phyloP scores from a whole-genome alignment of 2,113 vertebrate genomes.

The Grammomys dolichurus region DNA sequence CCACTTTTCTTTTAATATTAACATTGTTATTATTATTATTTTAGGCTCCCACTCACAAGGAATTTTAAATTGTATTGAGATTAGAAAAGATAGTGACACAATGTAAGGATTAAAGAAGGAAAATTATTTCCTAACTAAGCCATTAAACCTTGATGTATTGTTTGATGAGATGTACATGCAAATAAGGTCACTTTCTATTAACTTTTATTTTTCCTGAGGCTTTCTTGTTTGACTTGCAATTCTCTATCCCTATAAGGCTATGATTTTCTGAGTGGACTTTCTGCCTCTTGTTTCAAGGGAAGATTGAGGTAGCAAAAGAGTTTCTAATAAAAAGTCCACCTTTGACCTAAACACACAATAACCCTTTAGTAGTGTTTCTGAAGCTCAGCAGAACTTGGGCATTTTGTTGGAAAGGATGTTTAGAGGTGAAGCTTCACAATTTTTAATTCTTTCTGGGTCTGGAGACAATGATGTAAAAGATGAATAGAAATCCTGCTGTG shows the following conservation, averaged over 20 bases:
- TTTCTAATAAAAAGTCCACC: constrained; percentile 69
- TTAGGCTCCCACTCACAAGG: constrained; percentile 61
- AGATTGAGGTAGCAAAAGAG: constrained; percentile 56
- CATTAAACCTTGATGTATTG: constrained; percentile 43
- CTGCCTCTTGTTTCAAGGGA: constrained; percentile 61
- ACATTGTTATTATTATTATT: constrained; percentile 55
- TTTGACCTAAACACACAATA: constrained; percentile 70
- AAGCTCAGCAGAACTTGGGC: constrained; percentile 60
- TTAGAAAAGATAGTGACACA: constrained; percentile 69
- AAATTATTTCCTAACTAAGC: constrained; percentile 75
- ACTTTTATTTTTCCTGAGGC: constrained; percentile 66
- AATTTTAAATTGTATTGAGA: constrained; percentile 74
- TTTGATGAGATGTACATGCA: constrained; percentile 52
- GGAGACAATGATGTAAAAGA: constrained; percentile 45
- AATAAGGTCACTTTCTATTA: constrained; percentile 71
- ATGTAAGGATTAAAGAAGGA: constrained; percentile 75
- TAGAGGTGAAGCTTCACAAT: constrained; percentile 44
- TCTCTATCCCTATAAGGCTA: neutral
- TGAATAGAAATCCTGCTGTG: constrained; percentile 36
- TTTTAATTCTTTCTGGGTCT: constrained; percentile 60
- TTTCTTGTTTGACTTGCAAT: constrained; percentile 60
- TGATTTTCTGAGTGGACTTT: constrained; percentile 53
- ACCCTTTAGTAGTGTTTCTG: constrained; percentile 53
- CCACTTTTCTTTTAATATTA: constrained; percentile 58
- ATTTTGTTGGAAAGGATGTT: constrained; percentile 49